These are phyloP conservation scores for Morone chrysops DNA, from an alignment of 2,113 vertebrate species.

Conservation along the genomic window DNA sequence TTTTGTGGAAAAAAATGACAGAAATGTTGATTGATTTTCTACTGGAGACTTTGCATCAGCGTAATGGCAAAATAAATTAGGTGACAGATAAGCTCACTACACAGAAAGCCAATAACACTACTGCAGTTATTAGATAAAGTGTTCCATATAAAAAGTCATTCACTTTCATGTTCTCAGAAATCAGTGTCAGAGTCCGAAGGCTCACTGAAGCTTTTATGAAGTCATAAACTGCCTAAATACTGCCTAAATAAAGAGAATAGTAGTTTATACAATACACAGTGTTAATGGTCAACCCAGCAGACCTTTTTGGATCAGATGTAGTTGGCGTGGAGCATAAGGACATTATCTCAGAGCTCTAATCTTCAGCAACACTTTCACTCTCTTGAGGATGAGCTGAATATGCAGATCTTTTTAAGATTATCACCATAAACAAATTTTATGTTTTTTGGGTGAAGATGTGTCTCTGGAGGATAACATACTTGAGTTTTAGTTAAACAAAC, in stretches of 20 bases:
- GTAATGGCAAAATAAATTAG: background rate
- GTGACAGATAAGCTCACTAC: background rate
- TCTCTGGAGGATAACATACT: background rate
- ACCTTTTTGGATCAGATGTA: background rate
- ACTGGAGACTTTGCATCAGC: background rate
- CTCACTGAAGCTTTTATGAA: slow-evolving; percentile 11
- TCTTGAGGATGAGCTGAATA: background rate
- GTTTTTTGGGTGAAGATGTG: background rate
- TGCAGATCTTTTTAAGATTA: background rate
- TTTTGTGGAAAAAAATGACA: background rate
- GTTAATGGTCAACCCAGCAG: background rate
- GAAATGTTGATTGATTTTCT: slow-evolving; percentile 2
- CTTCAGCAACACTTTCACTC: background rate
- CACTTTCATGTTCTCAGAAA: slow-evolving; percentile 6
- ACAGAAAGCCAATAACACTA: background rate
- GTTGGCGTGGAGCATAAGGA: background rate
- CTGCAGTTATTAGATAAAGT: background rate
- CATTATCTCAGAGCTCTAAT: background rate
- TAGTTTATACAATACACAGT: background rate
- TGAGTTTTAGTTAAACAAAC: background rate
- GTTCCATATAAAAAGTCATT: background rate
- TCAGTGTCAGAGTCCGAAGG: accelerated
- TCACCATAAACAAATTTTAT: background rate
- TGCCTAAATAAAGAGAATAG: background rate
- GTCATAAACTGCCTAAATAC: slow-evolving; percentile 38